Conservation (phyloP, 2,888 invertebrate species). For the Halictus ligatus region DNA sequence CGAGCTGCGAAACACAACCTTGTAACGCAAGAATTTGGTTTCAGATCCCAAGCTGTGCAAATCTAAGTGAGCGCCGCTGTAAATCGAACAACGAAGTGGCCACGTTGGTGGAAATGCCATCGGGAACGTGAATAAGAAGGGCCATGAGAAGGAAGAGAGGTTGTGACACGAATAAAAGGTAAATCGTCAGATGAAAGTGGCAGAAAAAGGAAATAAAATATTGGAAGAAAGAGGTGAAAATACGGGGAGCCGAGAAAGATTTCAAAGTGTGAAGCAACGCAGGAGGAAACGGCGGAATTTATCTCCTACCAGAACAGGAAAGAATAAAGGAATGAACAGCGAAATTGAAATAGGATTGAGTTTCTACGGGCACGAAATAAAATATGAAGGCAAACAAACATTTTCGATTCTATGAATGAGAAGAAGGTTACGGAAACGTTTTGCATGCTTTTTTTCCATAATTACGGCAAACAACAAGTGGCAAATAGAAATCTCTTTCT, state of each 20-base stretch:
- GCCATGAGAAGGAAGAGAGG: conserved; percentile 4
- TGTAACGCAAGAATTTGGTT: too few species aligned
- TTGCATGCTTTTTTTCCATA: neutral
- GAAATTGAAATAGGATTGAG: conserved; percentile 17
- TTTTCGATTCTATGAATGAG: conserved; percentile 1
- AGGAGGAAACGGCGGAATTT: conserved; percentile 24
- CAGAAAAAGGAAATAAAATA: conserved; percentile 26
- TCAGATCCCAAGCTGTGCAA: too few species aligned
- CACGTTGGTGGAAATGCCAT: conserved; percentile 11
- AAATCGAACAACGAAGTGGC: conserved; percentile 45
- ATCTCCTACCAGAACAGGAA: conserved; percentile 14
- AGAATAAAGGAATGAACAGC: conserved; percentile 21
- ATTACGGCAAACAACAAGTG: neutral
- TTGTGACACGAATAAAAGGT: conserved; percentile 22
- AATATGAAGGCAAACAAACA: neutral
- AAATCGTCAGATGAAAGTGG: conserved; percentile 48
- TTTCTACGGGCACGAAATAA: neutral
- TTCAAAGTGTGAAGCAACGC: conserved; percentile 46
- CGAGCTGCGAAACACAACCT: too few species aligned
- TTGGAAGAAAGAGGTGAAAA: conserved; percentile 17
- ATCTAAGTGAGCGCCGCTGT: neutral
- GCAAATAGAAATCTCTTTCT: neutral
- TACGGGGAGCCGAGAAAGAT: conserved; percentile 35
- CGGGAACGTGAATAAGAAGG: conserved; percentile 22
- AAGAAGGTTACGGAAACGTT: neutral